Evolutionary conservation across 2,888 invertebrate species (phyloP), one percentile per base, ranked within the genome.

Genomic region (Eumerus sabulonum): DNA sequence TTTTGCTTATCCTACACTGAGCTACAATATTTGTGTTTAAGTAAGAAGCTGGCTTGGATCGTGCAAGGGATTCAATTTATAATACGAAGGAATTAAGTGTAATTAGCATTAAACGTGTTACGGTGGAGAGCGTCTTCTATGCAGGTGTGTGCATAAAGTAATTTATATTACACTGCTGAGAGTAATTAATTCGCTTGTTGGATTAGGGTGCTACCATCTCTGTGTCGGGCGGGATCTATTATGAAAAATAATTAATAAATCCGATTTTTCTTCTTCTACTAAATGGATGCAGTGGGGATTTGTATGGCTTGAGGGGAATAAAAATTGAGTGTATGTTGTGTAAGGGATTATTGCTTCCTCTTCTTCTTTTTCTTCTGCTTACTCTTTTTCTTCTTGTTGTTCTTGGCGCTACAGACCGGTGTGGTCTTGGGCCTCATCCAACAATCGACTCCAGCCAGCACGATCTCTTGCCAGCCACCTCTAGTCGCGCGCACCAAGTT

Each of bases 111-210:
- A 77, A 77, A 77, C 57, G 56, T 73, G 73, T 54, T 48, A 48
- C 60, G 62, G 73, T 57, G 11, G n/a, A 63, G 67, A 63, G 62
- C 53, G 51, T 68, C 53, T 73, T 67, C 67, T 67, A 62, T 73
- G 77, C 77, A 77, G 77, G 73, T 77, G 77, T 77, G 77, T 73
- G 77, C 77, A 73, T 73, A 77, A 73, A 77, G 67, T 63, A 77
- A 77, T 77, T 77, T 77, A 68, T 73, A 77, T 73, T 77, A 72
- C 48, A 77, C 77, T 77, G 63, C 73, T 68, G 77, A 77, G 77
- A 77, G 73, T 73, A 77, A 77, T 77, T 77, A 77, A 77, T 73
- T 77, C 73, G 59, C 62, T 63, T 53, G 62, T 47, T 68, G 77
- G 73, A 73, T 73, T 77, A 68, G 47, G 48, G 44, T 38, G 48